Evolutionary conservation across 2,797 vertebrate genomes (phyloP).

Genomic region (Betta splendens): DNA sequence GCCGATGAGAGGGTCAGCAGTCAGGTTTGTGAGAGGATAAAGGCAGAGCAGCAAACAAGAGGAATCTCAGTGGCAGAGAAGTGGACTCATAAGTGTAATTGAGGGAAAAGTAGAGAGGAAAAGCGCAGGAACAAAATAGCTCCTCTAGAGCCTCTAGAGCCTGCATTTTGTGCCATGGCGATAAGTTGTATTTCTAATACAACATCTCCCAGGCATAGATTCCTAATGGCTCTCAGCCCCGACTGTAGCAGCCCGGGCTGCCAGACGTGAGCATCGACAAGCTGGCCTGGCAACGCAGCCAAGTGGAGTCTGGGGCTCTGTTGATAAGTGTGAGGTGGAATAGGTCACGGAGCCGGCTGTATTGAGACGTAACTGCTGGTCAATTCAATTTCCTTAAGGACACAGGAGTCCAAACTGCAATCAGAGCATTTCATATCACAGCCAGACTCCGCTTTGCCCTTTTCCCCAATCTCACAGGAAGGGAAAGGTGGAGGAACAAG

Average conservation of each 20-base stretch:
- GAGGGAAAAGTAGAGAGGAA: constrained; percentile 48
- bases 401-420: constrained; percentile 64
- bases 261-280: constrained; percentile 48
- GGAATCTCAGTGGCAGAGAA: constrained; percentile 37
- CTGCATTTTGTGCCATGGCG: constrained; percentile 30
- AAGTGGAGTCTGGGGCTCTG: constrained; percentile 59
- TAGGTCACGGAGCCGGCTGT: constrained; percentile 67
- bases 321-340: constrained; percentile 73
- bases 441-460: constrained; percentile 57
- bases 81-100: constrained; percentile 46
- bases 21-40: constrained; percentile 36
- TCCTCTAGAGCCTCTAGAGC: constrained; percentile 21
- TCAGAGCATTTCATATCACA: constrained; percentile 72
- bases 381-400: constrained; percentile 79
- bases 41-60: constrained; percentile 25
- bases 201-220: constrained; percentile 54
- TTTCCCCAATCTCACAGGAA: constrained; percentile 42
- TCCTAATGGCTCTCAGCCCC: constrained; percentile 46
- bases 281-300: constrained; percentile 31
- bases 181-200: constrained; percentile 59
- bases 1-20: constrained; percentile 19
- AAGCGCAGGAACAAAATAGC: constrained; percentile 42
- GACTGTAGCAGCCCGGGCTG: constrained; percentile 32
- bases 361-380: constrained; percentile 65
- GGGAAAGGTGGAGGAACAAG: constrained; percentile 24